These are phyloP conservation scores for Dicentrarchus labrax DNA, from an alignment of 2,113 vertebrate species.

Conservation along the genomic window DNA sequence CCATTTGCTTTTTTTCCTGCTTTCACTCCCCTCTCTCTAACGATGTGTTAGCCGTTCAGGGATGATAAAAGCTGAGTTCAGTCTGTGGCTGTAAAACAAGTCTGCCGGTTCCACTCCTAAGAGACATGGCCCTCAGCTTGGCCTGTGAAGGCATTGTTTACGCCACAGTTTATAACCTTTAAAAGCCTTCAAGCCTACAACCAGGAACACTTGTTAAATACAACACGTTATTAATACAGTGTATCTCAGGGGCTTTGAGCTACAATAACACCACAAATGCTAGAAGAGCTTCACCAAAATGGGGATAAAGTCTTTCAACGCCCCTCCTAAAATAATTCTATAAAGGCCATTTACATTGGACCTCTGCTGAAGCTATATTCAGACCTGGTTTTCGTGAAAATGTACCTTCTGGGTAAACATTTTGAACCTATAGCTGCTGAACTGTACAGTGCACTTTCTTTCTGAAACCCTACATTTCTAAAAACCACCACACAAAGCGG, in stretches of 20 bases:
- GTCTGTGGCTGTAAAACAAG: conserved; percentile 70
- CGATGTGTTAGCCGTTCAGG: conserved; percentile 58
- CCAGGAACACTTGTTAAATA: conserved; percentile 71
- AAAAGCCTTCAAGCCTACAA: conserved; percentile 64
- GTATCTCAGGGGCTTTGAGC: conserved; percentile 41
- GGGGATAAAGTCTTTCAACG: conserved; percentile 1
- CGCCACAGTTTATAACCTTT: conserved; percentile 74
- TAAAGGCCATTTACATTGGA: conserved; percentile 41
- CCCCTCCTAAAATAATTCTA: neutral
- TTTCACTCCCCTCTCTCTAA: conserved; percentile 52
- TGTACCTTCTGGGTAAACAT: conserved; percentile 54
- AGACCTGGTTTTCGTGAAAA: conserved; percentile 43
- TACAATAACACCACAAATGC: conserved; percentile 39
- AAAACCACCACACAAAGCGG: conserved; percentile 61
- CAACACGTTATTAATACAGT: conserved; percentile 70
- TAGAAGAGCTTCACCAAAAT: conserved; percentile 5
- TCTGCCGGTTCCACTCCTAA: conserved; percentile 44
- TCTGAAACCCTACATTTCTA: conserved; percentile 67
- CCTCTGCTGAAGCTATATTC: conserved; percentile 48
- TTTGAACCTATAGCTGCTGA: conserved; percentile 20
- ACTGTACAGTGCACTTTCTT: conserved; percentile 45
- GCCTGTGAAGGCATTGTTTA: conserved; percentile 74
- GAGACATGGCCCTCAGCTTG: conserved; percentile 62
- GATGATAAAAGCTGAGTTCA: conserved; percentile 69
- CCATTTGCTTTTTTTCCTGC: conserved; percentile 60